Conservation (phyloP, 1,140 invertebrate genomes). For the Sarcophaga bullata region DNA sequence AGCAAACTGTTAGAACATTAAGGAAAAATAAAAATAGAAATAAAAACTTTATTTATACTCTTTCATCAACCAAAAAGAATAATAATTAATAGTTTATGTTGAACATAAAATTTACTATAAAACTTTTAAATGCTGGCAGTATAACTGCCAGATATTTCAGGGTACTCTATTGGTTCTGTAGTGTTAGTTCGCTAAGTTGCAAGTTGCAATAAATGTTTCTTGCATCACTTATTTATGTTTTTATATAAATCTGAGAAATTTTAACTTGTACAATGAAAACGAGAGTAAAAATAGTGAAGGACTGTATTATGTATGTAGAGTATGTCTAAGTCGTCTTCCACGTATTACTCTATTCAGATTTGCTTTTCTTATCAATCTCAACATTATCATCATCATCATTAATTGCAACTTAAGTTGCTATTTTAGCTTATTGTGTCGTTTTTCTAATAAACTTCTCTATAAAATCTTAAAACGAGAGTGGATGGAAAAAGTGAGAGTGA, state of each 20-base stretch:
- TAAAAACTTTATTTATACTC: neutral
- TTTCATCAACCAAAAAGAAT: neutral
- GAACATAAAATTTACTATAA: neutral
- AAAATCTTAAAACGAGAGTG: neutral
- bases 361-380: neutral
- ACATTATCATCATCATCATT: neutral
- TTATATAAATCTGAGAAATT: too few relatives aligned
- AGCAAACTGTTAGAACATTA: too few relatives aligned
- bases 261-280: too few relatives aligned
- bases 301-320: too few relatives aligned
- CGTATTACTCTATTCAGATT: neutral
- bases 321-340: neutral
- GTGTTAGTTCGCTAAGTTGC: too few relatives aligned
- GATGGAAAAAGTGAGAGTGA: neutral
- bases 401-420: neutral
- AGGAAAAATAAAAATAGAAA: neutral
- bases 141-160: too few relatives aligned
- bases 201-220: neutral
- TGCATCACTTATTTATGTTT: too few relatives aligned
- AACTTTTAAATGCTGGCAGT: neutral
- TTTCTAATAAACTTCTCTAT: neutral
- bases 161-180: neutral
- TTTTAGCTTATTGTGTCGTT: neutral
- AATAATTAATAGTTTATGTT: neutral
- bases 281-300: too few relatives aligned